phyloP scores from a whole-genome alignment of 1,140 invertebrate genomes.

The Scaptomyza pallida region DNA sequence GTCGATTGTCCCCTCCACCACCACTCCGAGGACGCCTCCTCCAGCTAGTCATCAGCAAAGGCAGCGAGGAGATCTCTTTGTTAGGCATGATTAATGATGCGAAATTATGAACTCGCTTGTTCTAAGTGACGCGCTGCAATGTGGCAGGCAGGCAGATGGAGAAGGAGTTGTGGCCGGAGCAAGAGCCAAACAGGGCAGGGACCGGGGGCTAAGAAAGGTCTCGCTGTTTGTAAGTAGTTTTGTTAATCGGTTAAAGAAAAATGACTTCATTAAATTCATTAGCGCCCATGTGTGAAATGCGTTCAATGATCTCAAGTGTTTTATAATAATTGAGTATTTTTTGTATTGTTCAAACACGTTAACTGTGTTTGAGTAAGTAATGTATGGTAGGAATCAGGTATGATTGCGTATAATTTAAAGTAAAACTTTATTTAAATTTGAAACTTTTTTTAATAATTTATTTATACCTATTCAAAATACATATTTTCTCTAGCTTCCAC shows the following conservation, averaged over 20 bases:
- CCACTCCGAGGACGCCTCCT: slow-evolving; percentile 5
- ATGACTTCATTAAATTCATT: slow-evolving; percentile 84
- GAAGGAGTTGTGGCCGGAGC: not conserved
- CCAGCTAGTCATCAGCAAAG: not conserved
- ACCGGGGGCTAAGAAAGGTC: not conserved
- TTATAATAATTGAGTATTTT: not conserved
- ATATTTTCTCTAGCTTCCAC: too few relatives aligned
- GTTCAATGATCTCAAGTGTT: slow-evolving; percentile 54
- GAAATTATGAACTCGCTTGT: slow-evolving; percentile 84
- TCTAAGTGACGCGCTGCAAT: slow-evolving; percentile 59
- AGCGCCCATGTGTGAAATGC: slow-evolving; percentile 84
- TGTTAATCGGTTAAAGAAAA: slow-evolving; percentile 83
- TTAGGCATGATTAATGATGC: slow-evolving; percentile 79
- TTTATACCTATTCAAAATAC: too few relatives aligned
- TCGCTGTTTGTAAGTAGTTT: slow-evolving; percentile 69
- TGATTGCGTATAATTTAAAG: too few relatives aligned
- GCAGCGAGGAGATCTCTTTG: slow-evolving; percentile 60
- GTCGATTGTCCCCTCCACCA: slow-evolving; percentile 22
- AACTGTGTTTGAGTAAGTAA: not conserved
- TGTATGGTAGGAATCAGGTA: too few relatives aligned
- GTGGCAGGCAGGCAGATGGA: slow-evolving; percentile 1
- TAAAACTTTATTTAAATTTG: too few relatives aligned
- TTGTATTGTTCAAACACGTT: not conserved
- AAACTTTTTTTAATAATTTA: too few relatives aligned
- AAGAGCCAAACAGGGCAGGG: slow-evolving; percentile 1